Evolutionary conservation across 2,113 vertebrate genomes (phyloP).

Genomic region (Holacanthus passer): DNA sequence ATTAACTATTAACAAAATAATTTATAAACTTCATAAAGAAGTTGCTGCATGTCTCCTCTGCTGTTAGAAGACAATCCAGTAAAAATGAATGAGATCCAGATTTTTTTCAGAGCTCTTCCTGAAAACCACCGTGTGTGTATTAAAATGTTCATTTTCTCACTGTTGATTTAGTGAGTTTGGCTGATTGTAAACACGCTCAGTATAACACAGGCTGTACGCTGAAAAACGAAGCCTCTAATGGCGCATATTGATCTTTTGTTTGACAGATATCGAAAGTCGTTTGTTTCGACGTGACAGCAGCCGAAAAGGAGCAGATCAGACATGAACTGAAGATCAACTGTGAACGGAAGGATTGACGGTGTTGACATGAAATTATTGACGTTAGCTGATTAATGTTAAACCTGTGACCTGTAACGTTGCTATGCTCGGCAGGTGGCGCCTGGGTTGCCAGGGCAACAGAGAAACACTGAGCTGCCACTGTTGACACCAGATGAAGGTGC

Average conservation of each 20-base stretch:
- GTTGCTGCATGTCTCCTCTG: not conserved
- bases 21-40: too few species aligned
- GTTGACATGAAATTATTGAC: not conserved
- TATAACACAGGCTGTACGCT: not conserved
- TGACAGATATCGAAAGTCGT: not conserved
- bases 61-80: not conserved
- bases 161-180: not conserved
- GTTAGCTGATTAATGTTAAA: too few species aligned
- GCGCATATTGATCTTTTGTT: not conserved
- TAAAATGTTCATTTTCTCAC: not conserved
- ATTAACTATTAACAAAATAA: not conserved
- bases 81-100: not conserved
- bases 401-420: too few species aligned
- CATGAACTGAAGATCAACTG: not conserved
- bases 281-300: not conserved
- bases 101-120: too few species aligned
- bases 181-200: too few species aligned
- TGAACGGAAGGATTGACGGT: not conserved
- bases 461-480: not conserved
- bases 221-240: not conserved
- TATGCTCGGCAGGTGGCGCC: too few species aligned
- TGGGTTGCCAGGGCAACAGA: slow-evolving; percentile 58
- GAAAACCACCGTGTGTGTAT: not conserved
- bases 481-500: too few species aligned
- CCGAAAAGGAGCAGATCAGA: not conserved